Evolutionary conservation across 2,797 vertebrate genomes (phyloP).

Genomic region (Anas bernieri): DNA sequence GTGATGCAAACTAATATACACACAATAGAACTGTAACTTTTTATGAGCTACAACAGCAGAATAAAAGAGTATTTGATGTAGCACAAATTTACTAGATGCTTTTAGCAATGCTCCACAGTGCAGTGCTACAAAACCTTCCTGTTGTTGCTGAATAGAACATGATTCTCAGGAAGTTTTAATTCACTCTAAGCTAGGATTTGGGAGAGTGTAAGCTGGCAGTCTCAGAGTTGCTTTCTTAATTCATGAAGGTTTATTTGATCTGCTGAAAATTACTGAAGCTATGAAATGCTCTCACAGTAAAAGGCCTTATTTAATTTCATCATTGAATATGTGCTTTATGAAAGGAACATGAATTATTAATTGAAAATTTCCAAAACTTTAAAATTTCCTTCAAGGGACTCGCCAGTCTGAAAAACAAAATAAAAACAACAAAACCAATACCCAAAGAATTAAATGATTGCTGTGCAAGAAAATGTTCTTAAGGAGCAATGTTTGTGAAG

Average conservation of each 20-base stretch:
- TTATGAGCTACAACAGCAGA: not conserved
- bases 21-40: not conserved
- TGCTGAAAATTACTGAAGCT: not conserved
- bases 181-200: not conserved
- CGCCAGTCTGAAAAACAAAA: not conserved
- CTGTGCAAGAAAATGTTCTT: not conserved
- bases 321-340: not conserved
- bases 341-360: not conserved
- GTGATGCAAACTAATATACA: not conserved
- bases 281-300: not conserved
- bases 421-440: too few relatives aligned
- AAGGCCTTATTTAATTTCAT: not conserved
- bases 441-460: not conserved
- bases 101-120: not conserved
- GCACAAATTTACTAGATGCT: not conserved
- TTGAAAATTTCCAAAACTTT: not conserved
- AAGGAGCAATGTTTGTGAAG: not conserved
- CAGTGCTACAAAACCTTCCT: not conserved
- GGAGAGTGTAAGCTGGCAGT: not conserved
- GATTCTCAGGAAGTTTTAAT: not conserved
- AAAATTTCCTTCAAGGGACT: not conserved
- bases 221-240: not conserved
- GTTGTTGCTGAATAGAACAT: not conserved
- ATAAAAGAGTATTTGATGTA: not conserved
- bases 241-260: not conserved